These are phyloP conservation scores for Phalacrocorax brasilianus DNA, from an alignment of 2,113 vertebrate species.

Conservation along the genomic window DNA sequence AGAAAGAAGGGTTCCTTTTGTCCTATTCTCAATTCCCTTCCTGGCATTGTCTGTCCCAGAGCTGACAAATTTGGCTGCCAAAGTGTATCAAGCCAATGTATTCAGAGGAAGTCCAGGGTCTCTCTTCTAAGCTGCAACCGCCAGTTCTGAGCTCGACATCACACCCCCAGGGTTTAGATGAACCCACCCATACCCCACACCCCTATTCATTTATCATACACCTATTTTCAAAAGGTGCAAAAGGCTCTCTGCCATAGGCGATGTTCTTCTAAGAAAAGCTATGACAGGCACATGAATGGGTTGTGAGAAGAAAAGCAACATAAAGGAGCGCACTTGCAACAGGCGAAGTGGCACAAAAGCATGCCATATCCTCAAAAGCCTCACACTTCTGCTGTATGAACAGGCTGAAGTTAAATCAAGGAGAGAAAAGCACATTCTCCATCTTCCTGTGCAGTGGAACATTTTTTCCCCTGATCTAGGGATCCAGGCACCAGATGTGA, in stretches of 20 bases:
- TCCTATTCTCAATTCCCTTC: neutral
- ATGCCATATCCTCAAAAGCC: neutral
- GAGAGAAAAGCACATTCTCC: neutral
- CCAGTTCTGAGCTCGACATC: neutral
- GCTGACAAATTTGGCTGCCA: neutral
- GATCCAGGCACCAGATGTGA: neutral
- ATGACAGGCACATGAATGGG: neutral
- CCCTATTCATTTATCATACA: neutral
- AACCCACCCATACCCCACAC: neutral
- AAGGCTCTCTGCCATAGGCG: neutral
- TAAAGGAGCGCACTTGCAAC: neutral
- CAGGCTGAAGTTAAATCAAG: neutral
- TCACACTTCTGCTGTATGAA: neutral
- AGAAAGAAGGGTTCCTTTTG: neutral
- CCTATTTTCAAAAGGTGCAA: neutral
- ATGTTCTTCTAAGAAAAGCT: neutral
- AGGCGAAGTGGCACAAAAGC: fast-evolving
- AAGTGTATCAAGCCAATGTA: neutral
- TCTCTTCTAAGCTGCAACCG: neutral
- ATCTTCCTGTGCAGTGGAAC: neutral
- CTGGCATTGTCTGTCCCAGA: neutral
- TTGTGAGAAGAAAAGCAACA: neutral
- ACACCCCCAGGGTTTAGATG: neutral
- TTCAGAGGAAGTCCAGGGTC: neutral
- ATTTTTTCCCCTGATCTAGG: neutral